Evolutionary conservation across 1,140 invertebrate genomes (phyloP), one percentile per base, ranked within the genome.

Genomic region (Saccostrea glomerata): DNA sequence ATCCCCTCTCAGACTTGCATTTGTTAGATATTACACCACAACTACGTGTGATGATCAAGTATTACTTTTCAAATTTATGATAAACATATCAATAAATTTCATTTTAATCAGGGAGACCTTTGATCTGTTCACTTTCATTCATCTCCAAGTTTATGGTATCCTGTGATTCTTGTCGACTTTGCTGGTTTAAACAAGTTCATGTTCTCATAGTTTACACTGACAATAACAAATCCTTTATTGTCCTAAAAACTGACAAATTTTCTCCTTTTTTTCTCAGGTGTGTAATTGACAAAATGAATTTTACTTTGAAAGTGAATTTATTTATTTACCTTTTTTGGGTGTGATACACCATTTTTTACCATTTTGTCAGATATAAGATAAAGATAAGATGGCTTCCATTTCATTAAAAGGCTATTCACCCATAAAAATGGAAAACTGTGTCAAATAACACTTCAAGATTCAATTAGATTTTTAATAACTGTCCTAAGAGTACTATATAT

Each of bases 381-480:
- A 66, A 66, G 60, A 66, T n/a, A 36, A 77, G 70, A 77, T 77
- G 70, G 25, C 23, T 3, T 30, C 70, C 30, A 36, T 77, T 77
- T 77, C 25, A 77, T 77, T 77, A 77, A 77, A 77, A 15, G 30
- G 70, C 70, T 77, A 77, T 12, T 77, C 70, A 30, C 25, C 30
- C 70, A 77, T 63, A 63, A 63, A 30, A 36, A 30, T 30, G 30
- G 30, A 77, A 77, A 30, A 77, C 15, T 30, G 25, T 77, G 70
- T 77, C 25, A 30, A 77, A 77, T 13, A 77, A 77, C 70, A 77
- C 70, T 77, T 77, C 9, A 77, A 77, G 30, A 30, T 77, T 36
- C 70, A 77, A 36, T 77, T 77, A 77, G 23, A 77, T 17, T 77
- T 30, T 77, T 77, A 77, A 77, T 77, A 77, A 77, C 70, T 36